Percentiles rank a stretch among this genome's conserved stretches.
phyloP scores from a whole-genome alignment of 2,113 vertebrate species.

The Ochotona princeps region DNA sequence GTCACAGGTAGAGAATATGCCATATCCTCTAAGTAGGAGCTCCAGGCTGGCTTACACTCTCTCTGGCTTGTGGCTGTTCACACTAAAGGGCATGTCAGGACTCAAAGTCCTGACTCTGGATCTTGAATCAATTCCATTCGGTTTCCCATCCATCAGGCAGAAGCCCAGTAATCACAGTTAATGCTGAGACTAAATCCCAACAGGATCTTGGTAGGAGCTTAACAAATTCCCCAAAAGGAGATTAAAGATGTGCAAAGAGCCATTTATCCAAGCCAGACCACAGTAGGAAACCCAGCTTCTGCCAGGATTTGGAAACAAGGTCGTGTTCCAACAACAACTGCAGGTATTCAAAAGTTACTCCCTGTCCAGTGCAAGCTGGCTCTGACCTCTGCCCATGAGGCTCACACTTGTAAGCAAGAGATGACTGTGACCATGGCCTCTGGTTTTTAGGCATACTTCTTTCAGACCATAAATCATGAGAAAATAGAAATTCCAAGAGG shows the following conservation, averaged over 20 bases:
- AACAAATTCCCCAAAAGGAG: conserved; percentile 45
- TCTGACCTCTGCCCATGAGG: rapidly evolving
- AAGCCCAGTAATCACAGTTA: not conserved
- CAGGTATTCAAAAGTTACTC: not conserved
- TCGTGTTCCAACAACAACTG: not conserved
- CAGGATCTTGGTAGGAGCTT: not conserved
- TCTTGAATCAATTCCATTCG: not conserved
- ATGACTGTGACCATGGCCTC: not conserved
- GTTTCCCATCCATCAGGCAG: not conserved
- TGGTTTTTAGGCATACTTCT: not conserved
- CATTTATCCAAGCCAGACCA: not conserved
- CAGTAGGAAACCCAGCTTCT: not conserved
- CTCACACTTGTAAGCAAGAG: rapidly evolving
- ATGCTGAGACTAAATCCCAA: not conserved
- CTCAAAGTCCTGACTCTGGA: not conserved
- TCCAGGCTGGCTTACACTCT: not conserved
- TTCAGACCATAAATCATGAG: not conserved
- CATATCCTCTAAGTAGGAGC: not conserved
- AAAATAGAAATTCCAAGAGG: not conserved
- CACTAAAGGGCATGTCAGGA: not conserved
- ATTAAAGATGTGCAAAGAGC: not conserved
- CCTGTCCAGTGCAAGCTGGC: rapidly evolving
- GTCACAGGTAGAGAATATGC: not conserved
- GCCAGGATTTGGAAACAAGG: not conserved
- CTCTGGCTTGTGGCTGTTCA: not conserved